These are phyloP conservation scores for Branchipolynoe longqiensis DNA, from an alignment of 2,888 invertebrate genomes.

Conservation along the genomic window DNA sequence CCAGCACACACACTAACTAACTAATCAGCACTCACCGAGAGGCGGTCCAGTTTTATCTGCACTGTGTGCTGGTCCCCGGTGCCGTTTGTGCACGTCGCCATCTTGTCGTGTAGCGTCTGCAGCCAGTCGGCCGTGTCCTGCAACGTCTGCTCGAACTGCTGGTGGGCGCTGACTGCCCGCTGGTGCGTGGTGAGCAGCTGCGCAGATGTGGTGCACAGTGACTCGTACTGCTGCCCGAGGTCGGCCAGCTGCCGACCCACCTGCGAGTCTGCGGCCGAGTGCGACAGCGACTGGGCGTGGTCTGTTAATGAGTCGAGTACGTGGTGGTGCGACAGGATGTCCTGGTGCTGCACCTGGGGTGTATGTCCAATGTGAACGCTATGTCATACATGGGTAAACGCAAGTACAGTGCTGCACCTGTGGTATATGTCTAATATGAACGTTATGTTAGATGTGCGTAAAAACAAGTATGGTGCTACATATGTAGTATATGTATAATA, in stretches of 20 bases:
- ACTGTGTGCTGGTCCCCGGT: constrained; percentile 92
- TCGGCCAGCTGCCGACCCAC: constrained; percentile 76
- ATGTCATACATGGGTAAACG: too few species aligned
- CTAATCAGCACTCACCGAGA: constrained; percentile 82
- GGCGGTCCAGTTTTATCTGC: constrained; percentile 89
- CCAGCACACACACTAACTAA: too few species aligned
- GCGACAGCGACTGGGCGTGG: constrained; percentile 87
- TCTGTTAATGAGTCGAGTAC: constrained; percentile 91
- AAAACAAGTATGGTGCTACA: too few species aligned
- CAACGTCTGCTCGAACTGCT: constrained; percentile 88
- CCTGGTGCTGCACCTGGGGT: constrained; percentile 84
- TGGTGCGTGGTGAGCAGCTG: constrained; percentile 92
- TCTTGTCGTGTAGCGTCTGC: constrained; percentile 93
- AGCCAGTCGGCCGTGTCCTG: constrained; percentile 92
- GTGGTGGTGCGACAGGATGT: constrained; percentile 91
- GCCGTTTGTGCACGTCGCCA: constrained; percentile 90
- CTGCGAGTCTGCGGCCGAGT: constrained; percentile 72
- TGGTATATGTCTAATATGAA: too few species aligned
- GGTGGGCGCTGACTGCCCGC: constrained; percentile 92
- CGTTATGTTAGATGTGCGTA: too few species aligned
- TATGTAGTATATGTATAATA: too few species aligned
- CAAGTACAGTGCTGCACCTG: too few species aligned
- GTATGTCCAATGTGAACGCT: too few species aligned
- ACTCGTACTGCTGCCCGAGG: constrained; percentile 73
- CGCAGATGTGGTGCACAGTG: constrained; percentile 76